phyloP scores from a whole-genome alignment of 2,797 vertebrate species.

The Lerista edwardsae region DNA sequence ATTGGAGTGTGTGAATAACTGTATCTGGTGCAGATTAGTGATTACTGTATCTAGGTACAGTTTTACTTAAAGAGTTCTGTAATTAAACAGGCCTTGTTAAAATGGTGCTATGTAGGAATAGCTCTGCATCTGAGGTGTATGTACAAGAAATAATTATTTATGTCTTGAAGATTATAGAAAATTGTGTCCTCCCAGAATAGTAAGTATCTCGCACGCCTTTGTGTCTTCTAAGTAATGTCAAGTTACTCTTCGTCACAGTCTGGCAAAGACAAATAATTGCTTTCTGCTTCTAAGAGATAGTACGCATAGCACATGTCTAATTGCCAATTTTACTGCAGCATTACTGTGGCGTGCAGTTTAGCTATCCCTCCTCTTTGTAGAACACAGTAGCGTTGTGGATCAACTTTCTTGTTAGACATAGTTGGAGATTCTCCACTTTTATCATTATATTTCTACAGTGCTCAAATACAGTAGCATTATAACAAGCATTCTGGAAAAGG shows the following conservation, averaged over 20 bases:
- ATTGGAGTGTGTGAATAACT: no score
- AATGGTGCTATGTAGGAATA: conserved; percentile 18
- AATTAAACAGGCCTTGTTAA: conserved; percentile 58
- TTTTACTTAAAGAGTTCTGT: neutral
- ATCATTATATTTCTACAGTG: conserved; percentile 44
- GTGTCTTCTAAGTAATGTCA: conserved; percentile 69
- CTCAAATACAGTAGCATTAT: conserved; percentile 52
- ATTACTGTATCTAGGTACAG: no score
- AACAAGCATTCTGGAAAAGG: conserved; percentile 25
- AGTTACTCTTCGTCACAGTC: conserved; percentile 67
- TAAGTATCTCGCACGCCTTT: conserved; percentile 65
- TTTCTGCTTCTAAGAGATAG: conserved; percentile 69
- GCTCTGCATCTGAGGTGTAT: conserved; percentile 17
- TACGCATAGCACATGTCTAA: conserved; percentile 66
- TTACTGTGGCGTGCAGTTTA: conserved; percentile 55
- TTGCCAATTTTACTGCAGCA: conserved; percentile 64
- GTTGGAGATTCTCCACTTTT: conserved; percentile 57
- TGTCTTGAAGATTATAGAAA: conserved; percentile 54
- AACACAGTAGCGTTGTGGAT: conserved; percentile 63
- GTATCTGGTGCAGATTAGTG: no score
- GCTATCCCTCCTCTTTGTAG: conserved; percentile 54
- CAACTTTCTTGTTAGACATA: conserved; percentile 63
- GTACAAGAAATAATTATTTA: conserved; percentile 36
- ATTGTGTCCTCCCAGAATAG: conserved; percentile 62
- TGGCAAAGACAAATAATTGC: conserved; percentile 74